Conservation (phyloP, 2,888 invertebrate species). For the Drosophila ochracea region DNA sequence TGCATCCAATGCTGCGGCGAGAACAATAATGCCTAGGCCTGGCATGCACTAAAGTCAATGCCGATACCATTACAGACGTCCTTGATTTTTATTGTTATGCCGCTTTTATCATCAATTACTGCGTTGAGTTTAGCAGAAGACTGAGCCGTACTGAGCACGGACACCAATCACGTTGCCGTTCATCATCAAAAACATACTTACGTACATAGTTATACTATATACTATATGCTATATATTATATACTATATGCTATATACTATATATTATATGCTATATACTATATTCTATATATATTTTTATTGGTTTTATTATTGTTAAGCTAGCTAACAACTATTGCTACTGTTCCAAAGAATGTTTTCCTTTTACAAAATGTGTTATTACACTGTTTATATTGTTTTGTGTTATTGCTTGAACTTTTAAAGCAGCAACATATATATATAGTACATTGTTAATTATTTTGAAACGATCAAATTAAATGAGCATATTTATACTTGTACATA, state of each 20-base stretch:
- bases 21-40: slow-evolving; percentile 85
- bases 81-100: slow-evolving; percentile 40
- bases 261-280: slow-evolving; percentile 18
- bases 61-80: slow-evolving; percentile 42
- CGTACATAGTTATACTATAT: slow-evolving; percentile 43
- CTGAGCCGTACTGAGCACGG: slow-evolving; percentile 70
- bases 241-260: slow-evolving; percentile 20
- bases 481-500: slow-evolving; percentile 41
- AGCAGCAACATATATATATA: slow-evolving; percentile 42
- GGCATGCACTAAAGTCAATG: slow-evolving; percentile 47
- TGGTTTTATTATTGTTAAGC: slow-evolving; percentile 59
- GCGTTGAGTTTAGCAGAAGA: slow-evolving; percentile 77
- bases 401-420: slow-evolving; percentile 47
- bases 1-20: slow-evolving; percentile 89
- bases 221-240: slow-evolving; percentile 37
- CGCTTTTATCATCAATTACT: slow-evolving; percentile 44
- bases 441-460: slow-evolving; percentile 59
- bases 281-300: slow-evolving; percentile 24
- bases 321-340: slow-evolving; percentile 54
- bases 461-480: slow-evolving; percentile 49
- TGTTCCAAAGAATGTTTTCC: slow-evolving; percentile 67
- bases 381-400: slow-evolving; percentile 42
- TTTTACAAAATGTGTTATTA: slow-evolving; percentile 28
- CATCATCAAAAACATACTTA: slow-evolving; percentile 64
- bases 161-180: slow-evolving; percentile 77